Evolutionary conservation across 30 jellyfish, hydroid and myxozoan genomes (phyloP), one percentile per base, ranked within the genome.

Genomic region (Hydractinia symbiolongicarpus): DNA sequence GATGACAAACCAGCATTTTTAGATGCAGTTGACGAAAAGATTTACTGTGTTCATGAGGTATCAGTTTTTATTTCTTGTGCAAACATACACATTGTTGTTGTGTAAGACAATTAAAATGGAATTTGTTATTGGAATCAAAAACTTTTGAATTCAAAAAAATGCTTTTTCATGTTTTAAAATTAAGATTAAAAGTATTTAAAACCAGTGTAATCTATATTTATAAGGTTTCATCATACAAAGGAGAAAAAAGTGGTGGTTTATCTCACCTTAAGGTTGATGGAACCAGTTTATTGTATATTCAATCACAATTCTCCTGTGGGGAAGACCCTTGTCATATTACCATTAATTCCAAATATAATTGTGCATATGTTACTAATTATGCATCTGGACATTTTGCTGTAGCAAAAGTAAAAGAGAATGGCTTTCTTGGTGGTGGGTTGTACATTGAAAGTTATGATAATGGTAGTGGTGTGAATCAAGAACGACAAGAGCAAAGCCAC

Each of bases 351-450:
- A 53, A 66, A 6, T 30, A 66, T 30, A 66, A 50, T 54, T 79
- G 84, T 79, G 67, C 73, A 30, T 79, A 61, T 66, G 21, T 79
- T 66, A 49, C 71, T 60, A 79, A 79, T 68, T 79, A 79, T 79
- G 7, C 67, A 9, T 79, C 87, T 15, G 87, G 87, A 10, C 87
- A 79, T 53, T 79, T 79, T 50, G 84, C 83, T 57, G 87, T 79
- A 5, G 13, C 82, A 58, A 61, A 79, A 61, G 5, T 79, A 19
- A 68, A 66, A 14, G 17, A 79, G 55, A 52, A 79, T 40, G 87
- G 87, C 5, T 16, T 4, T 15, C 66, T 79, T 8, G 87, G 87
- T 19, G 50, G 87, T 5, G 44, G 80, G 21, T 62, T 66, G 9
- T 79, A 79, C 68, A 79, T 49, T 50, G 82, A 79, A 79, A 60